Evolutionary conservation across 1,140 invertebrate genomes (phyloP).

Genomic region (Euwallacea similis): DNA sequence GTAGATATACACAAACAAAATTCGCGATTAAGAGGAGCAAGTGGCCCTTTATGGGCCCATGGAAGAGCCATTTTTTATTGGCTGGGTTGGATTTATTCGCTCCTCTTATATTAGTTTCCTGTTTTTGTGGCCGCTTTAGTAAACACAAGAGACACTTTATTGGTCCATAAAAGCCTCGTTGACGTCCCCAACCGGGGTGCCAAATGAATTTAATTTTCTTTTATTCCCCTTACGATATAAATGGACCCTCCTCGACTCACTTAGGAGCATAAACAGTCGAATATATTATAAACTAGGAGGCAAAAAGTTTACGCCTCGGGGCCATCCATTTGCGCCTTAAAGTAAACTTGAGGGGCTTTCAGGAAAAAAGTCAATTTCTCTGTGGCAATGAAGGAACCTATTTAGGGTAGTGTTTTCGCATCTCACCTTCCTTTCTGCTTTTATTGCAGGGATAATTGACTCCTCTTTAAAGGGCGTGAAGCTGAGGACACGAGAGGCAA

Average conservation of each 20-base stretch:
- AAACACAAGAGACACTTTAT: constrained; percentile 38
- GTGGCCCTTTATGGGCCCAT: constrained; percentile 19
- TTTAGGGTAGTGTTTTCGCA: constrained; percentile 1
- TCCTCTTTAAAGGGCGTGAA: neutral
- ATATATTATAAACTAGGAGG: too few relatives aligned
- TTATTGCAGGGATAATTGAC: neutral
- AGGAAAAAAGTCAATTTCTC: neutral
- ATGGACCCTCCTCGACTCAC: neutral
- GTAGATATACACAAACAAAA: constrained; percentile 32
- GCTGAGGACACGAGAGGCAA: neutral
- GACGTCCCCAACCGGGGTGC: constrained; percentile 28
- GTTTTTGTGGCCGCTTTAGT: constrained; percentile 29
- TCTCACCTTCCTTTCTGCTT: neutral
- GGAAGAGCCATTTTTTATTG: constrained; percentile 10
- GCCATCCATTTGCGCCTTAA: too few relatives aligned
- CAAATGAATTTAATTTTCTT: constrained; percentile 38
- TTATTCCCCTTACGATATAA: constrained; percentile 27
- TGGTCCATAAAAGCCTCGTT: constrained; percentile 33
- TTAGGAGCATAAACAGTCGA: too few relatives aligned
- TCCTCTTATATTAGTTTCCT: constrained; percentile 30
- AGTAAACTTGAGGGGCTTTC: neutral
- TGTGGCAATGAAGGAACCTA: neutral
- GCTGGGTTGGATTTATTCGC: constrained; percentile 21
- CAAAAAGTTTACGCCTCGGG: too few relatives aligned
- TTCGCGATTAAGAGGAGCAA: constrained; percentile 32